phyloP scores from a whole-genome alignment of 2,888 invertebrate genomes.

The Beris chalybata region DNA sequence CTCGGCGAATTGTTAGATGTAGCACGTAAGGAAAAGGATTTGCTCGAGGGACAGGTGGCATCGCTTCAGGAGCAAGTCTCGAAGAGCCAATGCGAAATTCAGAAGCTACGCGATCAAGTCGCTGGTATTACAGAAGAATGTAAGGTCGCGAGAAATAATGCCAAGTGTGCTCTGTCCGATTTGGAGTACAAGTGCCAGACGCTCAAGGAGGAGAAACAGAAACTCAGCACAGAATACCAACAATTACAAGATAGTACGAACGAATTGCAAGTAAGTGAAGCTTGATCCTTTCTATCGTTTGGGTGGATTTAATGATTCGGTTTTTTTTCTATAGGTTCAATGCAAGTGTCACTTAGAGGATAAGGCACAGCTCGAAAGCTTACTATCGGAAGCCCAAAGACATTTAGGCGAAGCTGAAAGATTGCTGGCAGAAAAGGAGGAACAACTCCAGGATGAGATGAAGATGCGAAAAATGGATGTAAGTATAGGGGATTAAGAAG shows the following conservation, averaged over 20 bases:
- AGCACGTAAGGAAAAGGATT: constrained; percentile 72
- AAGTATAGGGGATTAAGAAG: constrained; percentile 36
- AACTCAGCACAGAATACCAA: constrained; percentile 71
- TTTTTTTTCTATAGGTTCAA: constrained; percentile 46
- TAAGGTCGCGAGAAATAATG: constrained; percentile 79
- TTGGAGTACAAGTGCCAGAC: constrained; percentile 79
- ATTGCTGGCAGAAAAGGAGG: constrained; percentile 68
- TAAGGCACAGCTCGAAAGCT: constrained; percentile 52
- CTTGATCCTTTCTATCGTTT: background rate
- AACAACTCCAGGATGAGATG: constrained; percentile 66
- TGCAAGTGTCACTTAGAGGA: constrained; percentile 56
- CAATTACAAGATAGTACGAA: constrained; percentile 73
- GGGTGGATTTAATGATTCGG: background rate
- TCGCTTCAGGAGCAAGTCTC: constrained; percentile 71
- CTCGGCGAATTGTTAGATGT: constrained; percentile 70
- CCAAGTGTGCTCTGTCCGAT: constrained; percentile 82
- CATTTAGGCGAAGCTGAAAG: constrained; percentile 72
- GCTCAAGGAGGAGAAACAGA: constrained; percentile 71
- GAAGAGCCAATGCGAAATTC: constrained; percentile 68
- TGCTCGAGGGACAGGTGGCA: constrained; percentile 68
- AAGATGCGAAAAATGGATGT: constrained; percentile 66
- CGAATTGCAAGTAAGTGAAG: constrained; percentile 60
- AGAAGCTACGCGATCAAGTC: constrained; percentile 68
- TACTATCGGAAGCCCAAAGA: constrained; percentile 73
- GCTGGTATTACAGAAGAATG: constrained; percentile 69